Conservation (phyloP, 2,113 vertebrate genomes). For the Atractosteus spatula region DNA sequence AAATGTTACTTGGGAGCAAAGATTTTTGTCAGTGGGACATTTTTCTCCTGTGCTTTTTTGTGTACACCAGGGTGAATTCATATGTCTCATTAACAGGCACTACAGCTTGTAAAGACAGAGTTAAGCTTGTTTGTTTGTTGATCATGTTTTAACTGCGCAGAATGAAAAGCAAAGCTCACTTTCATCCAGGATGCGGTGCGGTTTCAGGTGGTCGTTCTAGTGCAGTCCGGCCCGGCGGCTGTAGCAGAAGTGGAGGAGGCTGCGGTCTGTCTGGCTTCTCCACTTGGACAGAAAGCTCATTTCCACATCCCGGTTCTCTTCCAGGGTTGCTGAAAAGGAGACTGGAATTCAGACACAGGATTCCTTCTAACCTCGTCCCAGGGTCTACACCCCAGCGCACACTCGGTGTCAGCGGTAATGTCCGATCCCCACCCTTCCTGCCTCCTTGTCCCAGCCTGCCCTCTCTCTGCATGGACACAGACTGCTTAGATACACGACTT, state of each 20-base stretch:
- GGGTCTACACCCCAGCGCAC: slow-evolving; percentile 70
- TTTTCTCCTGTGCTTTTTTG: too few species aligned
- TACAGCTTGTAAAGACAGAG: too few species aligned
- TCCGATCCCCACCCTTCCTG: not conserved
- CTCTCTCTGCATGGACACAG: not conserved
- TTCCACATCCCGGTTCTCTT: slow-evolving; percentile 23
- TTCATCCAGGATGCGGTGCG: too few species aligned
- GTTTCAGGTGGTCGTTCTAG: too few species aligned
- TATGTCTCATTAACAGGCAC: too few species aligned
- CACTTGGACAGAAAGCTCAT: not conserved
- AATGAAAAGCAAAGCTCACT: too few species aligned
- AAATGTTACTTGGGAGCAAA: too few species aligned
- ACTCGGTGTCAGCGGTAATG: slow-evolving; percentile 79
- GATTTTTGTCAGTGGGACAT: too few species aligned
- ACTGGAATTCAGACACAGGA: slow-evolving; percentile 67
- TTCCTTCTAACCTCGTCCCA: slow-evolving; percentile 78
- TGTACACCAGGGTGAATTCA: too few species aligned
- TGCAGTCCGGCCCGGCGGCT: too few species aligned
- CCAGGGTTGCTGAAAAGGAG: slow-evolving; percentile 59
- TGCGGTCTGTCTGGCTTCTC: not conserved
- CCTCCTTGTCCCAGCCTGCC: not conserved
- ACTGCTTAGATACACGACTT: not conserved
- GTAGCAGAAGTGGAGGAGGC: too few species aligned
- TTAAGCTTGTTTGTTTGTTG: not conserved
- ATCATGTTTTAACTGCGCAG: too few species aligned